Evolutionary conservation across 2,888 invertebrate species (phyloP).

Genomic region (Scaptomyza caliginosa): DNA sequence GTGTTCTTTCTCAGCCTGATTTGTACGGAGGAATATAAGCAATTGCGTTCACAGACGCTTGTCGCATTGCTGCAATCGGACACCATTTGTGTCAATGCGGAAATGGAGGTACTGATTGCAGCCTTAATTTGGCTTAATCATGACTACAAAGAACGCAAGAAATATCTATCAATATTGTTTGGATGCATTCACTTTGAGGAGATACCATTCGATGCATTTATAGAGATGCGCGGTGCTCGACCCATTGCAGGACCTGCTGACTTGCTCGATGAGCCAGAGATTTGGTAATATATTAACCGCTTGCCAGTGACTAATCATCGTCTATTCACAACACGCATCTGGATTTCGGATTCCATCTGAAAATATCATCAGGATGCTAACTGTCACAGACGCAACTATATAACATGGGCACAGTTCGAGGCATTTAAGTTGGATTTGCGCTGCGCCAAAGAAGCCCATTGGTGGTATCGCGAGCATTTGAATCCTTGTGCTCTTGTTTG

Average conservation of each 20-base stretch:
- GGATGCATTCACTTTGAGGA: conserved; percentile 16
- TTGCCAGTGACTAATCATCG: conserved; percentile 3
- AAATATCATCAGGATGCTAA: conserved; percentile 39
- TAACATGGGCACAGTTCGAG: conserved; percentile 14
- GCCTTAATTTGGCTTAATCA: conserved; percentile 23
- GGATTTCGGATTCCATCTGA: conserved; percentile 37
- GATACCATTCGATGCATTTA: conserved; percentile 18
- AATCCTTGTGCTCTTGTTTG: conserved; percentile 32
- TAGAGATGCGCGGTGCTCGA: conserved; percentile 2
- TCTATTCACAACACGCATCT: conserved; percentile 17
- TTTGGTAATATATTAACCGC: conserved; percentile 9
- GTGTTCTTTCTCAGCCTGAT: conserved; percentile 36
- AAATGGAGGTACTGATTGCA: conserved; percentile 40
- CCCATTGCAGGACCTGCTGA: not conserved
- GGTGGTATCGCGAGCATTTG: conserved; percentile 32
- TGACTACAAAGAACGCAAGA: conserved; percentile 12
- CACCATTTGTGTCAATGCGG: conserved; percentile 40
- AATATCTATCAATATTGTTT: conserved; percentile 9
- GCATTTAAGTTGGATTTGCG: conserved; percentile 2
- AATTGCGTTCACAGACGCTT: conserved; percentile 17
- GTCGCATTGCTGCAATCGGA: conserved; percentile 21
- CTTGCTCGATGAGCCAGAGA: conserved; percentile 15
- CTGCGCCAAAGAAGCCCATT: conserved; percentile 15
- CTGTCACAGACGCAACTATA: conserved; percentile 28
- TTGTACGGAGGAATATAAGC: conserved; percentile 10